Evolutionary conservation across 2,888 invertebrate species (phyloP).

Genomic region (Xanthorhoe designata): DNA sequence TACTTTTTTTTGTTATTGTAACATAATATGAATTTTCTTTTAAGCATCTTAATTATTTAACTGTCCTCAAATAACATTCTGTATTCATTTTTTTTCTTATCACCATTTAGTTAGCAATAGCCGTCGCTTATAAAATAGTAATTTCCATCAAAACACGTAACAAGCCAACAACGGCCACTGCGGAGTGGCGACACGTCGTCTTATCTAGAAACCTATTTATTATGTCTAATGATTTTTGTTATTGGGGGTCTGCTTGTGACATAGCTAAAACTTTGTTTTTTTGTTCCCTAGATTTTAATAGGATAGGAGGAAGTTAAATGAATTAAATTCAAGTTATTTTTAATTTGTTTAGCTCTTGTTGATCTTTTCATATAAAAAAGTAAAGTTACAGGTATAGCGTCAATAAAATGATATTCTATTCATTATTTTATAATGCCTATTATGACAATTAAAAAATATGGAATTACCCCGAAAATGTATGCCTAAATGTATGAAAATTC

Average conservation of each 20-base stretch:
- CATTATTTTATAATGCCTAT: too few relatives aligned
- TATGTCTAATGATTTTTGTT: conserved; percentile 71
- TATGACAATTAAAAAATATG: too few relatives aligned
- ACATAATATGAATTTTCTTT: too few relatives aligned
- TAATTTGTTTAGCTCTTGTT: neutral
- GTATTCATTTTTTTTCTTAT: neutral
- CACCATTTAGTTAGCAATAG: neutral
- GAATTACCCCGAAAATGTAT: too few relatives aligned
- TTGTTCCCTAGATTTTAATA: neutral
- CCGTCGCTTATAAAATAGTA: conserved; percentile 12
- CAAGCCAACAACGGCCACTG: conserved; percentile 54
- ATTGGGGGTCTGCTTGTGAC: conserved; percentile 56
- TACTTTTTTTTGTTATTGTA: too few relatives aligned
- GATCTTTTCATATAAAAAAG: too few relatives aligned
- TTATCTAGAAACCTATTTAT: conserved; percentile 77
- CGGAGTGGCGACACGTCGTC: conserved; percentile 73
- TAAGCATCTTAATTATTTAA: too few relatives aligned
- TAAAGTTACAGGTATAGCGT: too few relatives aligned
- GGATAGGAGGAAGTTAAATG: neutral
- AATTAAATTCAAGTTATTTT: neutral
- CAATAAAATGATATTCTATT: too few relatives aligned
- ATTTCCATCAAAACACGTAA: conserved; percentile 48
- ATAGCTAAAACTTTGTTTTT: conserved; percentile 44
- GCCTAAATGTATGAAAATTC: too few relatives aligned
- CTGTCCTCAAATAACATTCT: too few relatives aligned